These are phyloP conservation scores for Peribatodes rhomboidaria DNA, from an alignment of 2,888 invertebrate species.

Conservation along the genomic window DNA sequence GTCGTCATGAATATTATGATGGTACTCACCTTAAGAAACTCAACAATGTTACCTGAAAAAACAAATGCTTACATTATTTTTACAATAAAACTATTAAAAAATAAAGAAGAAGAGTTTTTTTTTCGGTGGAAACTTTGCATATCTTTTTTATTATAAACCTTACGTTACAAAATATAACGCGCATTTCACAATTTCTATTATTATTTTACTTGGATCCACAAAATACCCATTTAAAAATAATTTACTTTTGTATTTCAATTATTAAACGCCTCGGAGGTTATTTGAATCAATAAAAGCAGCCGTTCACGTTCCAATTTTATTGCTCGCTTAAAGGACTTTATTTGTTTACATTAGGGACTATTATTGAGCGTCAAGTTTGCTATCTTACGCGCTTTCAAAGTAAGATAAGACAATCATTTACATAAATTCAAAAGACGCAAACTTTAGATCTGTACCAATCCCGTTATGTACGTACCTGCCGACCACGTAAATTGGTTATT, in stretches of 20 bases:
- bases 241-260: constrained; percentile 19
- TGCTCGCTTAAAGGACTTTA: constrained; percentile 23
- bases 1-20: neutral
- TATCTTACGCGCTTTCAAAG: constrained; percentile 21
- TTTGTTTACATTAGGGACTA: constrained; percentile 22
- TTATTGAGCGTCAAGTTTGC: constrained; percentile 19
- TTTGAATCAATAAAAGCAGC: constrained; percentile 27
- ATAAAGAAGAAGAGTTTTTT: no score
- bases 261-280: constrained; percentile 5
- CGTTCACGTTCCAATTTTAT: constrained; percentile 30
- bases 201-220: constrained; percentile 17
- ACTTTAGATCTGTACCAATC: constrained; percentile 3
- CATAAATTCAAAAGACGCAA: constrained; percentile 10
- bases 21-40: constrained; percentile 5
- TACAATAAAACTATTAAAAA: no score
- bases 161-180: no score
- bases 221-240: neutral
- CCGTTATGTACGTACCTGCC: neutral
- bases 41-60: constrained; percentile 4
- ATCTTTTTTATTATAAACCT: no score
- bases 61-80: neutral
- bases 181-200: no score
- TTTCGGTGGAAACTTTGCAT: no score
- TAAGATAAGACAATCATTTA: constrained; percentile 20
- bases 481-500: constrained; percentile 7